These are phyloP conservation scores for Alviniconcha strummeri DNA, from an alignment of 2,888 invertebrate genomes.

Conservation along the genomic window DNA sequence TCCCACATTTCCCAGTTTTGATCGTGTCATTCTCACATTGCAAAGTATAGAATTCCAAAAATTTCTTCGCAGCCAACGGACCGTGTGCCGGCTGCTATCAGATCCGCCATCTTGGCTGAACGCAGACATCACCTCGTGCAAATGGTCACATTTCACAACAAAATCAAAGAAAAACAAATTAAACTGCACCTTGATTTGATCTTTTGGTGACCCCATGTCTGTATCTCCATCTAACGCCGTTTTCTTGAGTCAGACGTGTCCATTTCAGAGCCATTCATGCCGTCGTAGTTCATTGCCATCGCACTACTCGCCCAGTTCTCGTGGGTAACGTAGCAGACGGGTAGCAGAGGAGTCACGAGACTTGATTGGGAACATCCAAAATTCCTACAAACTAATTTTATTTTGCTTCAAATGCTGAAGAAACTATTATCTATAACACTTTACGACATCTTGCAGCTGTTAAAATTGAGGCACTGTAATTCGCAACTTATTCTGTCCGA, in stretches of 20 bases:
- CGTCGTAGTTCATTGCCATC: conserved; percentile 70
- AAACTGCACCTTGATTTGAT: conserved; percentile 72
- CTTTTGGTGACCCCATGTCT: conserved; percentile 72
- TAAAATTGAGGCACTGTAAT: neutral
- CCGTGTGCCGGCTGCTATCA: conserved; percentile 57
- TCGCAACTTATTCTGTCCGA: neutral
- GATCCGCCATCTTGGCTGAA: conserved; percentile 68
- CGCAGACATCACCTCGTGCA: conserved; percentile 46
- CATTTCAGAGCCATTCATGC: conserved; percentile 70
- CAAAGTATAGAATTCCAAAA: conserved; percentile 48
- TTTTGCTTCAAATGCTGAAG: neutral
- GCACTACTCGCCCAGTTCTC: conserved; percentile 70
- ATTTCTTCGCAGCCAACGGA: conserved; percentile 51
- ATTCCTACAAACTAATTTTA: conserved; percentile 2
- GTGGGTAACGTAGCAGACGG: conserved; percentile 65
- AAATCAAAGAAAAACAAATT: conserved; percentile 56
- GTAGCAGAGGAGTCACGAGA: conserved; percentile 56
- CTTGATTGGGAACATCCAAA: conserved; percentile 44
- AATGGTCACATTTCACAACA: conserved; percentile 40
- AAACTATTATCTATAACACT: neutral
- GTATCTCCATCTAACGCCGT: conserved; percentile 72
- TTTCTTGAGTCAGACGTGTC: conserved; percentile 72
- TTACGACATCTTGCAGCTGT: neutral
- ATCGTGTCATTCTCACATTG: conserved; percentile 1
- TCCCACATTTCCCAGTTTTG: neutral